Percentiles rank a stretch among this genome's conserved stretches.
Evolutionary conservation across 2,797 vertebrate genomes (phyloP).

Genomic region (Gymnocypris eckloni): DNA sequence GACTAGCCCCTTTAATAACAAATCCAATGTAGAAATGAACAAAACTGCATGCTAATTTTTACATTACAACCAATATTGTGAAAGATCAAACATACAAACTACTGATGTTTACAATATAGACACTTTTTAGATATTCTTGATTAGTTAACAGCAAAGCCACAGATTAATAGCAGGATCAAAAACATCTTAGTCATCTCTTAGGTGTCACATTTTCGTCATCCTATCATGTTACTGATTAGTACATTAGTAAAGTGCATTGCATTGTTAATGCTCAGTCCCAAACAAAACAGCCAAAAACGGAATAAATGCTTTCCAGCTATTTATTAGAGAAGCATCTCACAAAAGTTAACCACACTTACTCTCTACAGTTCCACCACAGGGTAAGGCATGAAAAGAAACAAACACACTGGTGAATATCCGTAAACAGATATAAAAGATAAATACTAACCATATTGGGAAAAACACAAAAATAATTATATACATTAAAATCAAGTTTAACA

Average conservation of each 20-base stretch:
- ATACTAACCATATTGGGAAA: not conserved
- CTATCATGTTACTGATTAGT: conserved; percentile 52
- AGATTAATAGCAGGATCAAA: conserved; percentile 28
- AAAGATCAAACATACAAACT: not conserved
- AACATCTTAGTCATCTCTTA: conserved; percentile 25
- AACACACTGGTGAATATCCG: conserved; percentile 88
- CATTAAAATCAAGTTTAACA: not conserved
- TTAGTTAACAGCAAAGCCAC: conserved; percentile 2
- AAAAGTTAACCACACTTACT: conserved; percentile 92
- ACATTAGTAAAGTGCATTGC: conserved; percentile 52
- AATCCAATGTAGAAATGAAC: not conserved
- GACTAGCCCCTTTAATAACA: not conserved
- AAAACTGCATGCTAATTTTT: conserved; percentile 15
- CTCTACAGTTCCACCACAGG: conserved; percentile 94
- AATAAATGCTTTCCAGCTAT: conserved; percentile 18
- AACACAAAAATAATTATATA: not conserved
- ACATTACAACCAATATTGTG: conserved; percentile 6
- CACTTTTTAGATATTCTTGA: not conserved
- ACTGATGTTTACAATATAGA: conserved; percentile 18
- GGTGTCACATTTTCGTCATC: conserved; percentile 5
- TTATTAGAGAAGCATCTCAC: conserved; percentile 48
- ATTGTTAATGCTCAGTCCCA: conserved; percentile 54
- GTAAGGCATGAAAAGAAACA: conserved; percentile 89
- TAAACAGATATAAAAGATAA: not conserved
- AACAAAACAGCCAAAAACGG: conserved; percentile 73